Evolutionary conservation across 1,140 invertebrate genomes (phyloP).

Genomic region (Eumeta japonica): DNA sequence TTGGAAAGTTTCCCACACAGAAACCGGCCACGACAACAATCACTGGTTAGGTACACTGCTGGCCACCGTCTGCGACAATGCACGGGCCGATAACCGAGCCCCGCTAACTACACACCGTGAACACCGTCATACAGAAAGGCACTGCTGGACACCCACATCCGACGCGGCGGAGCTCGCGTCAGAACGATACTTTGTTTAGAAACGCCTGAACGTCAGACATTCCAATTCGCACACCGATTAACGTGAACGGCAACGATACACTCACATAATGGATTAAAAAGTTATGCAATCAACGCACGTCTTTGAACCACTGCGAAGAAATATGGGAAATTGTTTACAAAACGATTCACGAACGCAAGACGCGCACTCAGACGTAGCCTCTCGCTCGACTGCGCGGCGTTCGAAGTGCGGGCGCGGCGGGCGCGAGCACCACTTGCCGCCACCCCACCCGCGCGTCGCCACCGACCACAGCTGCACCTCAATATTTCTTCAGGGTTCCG

Average conservation of each 20-base stretch:
- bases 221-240: too few relatives aligned
- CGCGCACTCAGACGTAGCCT: slow-evolving; percentile 47
- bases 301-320: slow-evolving; percentile 41
- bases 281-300: too few relatives aligned
- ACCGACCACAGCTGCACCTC: slow-evolving; percentile 32
- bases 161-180: slow-evolving; percentile 23
- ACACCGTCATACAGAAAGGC: slow-evolving; percentile 46
- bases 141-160: slow-evolving; percentile 33
- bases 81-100: too few relatives aligned
- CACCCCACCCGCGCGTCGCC: slow-evolving; percentile 29
- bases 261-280: too few relatives aligned
- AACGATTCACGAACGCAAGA: too few relatives aligned
- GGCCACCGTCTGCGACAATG: too few relatives aligned
- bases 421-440: slow-evolving; percentile 21
- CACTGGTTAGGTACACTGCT: slow-evolving; percentile 49
- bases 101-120: slow-evolving; percentile 40
- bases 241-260: too few relatives aligned
- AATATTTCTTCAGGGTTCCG: slow-evolving; percentile 25
- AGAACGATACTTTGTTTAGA: slow-evolving; percentile 21
- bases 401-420: slow-evolving; percentile 31
- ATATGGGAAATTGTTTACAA: too few relatives aligned
- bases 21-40: slow-evolving; percentile 56
- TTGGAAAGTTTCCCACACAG: slow-evolving; percentile 52
- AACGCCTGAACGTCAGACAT: too few relatives aligned
- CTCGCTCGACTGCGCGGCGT: slow-evolving; percentile 31